phyloP scores from a whole-genome alignment of 37 sponge, comb jelly and placozoan genomes.

The Oscarella lobularis region DNA sequence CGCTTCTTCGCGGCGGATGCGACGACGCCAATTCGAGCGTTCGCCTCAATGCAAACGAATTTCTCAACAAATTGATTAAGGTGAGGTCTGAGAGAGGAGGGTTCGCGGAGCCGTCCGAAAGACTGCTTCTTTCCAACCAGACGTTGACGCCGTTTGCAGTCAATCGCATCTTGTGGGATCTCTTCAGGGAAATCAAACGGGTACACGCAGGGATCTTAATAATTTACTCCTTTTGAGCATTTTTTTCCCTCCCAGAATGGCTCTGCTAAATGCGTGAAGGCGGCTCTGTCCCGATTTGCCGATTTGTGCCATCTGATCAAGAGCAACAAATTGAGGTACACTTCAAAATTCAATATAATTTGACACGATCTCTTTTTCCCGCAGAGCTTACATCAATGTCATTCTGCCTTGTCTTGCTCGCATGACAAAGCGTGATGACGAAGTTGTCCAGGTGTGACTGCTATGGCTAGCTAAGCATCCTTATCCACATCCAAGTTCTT shows the following conservation, averaged over 20 bases:
- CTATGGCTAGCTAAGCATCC: neutral
- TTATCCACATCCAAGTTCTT: neutral
- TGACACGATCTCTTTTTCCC: neutral
- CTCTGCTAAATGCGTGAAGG: neutral
- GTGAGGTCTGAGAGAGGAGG: no score
- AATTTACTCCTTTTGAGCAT: neutral
- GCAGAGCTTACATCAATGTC: neutral
- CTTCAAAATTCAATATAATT: no score
- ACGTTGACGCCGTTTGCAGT: neutral
- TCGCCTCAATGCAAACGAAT: neutral
- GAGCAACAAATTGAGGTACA: neutral
- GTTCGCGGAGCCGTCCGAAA: no score
- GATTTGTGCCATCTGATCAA: neutral
- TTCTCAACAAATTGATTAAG: neutral
- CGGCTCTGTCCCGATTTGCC: neutral
- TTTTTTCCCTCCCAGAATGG: neutral
- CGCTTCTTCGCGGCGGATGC: neutral
- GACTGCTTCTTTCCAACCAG: no score
- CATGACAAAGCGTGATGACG: neutral
- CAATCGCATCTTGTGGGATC: neutral
- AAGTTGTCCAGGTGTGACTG: neutral
- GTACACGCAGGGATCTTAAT: neutral
- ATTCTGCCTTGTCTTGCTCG: neutral
- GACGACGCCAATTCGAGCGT: neutral
- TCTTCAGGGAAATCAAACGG: neutral